Conservation (phyloP, 2,113 vertebrate genomes). For the Ahaetulla prasina region DNA sequence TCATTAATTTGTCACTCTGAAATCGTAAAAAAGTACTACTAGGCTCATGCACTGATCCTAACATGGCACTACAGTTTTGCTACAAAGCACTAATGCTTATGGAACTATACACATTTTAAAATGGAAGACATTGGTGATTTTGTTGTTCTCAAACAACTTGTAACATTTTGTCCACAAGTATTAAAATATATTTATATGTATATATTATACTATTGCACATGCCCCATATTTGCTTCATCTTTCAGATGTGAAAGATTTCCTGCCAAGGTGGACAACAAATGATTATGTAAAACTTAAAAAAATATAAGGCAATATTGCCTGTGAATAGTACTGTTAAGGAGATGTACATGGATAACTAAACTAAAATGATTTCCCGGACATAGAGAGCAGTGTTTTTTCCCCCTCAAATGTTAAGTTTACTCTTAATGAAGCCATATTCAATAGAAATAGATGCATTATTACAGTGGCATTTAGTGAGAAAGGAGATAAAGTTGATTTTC, state of each 20-base stretch:
- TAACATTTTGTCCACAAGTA: slow-evolving; percentile 96
- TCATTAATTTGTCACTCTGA: slow-evolving; percentile 68
- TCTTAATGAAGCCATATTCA: neutral
- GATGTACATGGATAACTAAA: slow-evolving; percentile 32
- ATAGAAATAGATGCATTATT: neutral
- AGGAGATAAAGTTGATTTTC: neutral
- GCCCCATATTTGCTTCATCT: slow-evolving; percentile 71
- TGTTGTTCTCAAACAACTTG: slow-evolving; percentile 99
- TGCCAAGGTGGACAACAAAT: slow-evolving; percentile 51
- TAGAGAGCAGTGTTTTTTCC: neutral
- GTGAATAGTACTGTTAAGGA: slow-evolving; percentile 39
- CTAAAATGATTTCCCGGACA: slow-evolving; percentile 21
- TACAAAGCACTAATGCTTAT: slow-evolving; percentile 94
- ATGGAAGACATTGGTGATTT: slow-evolving; percentile 99
- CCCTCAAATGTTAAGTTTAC: slow-evolving; percentile 23
- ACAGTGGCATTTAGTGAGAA: neutral
- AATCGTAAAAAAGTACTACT: slow-evolving; percentile 82
- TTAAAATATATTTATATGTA: slow-evolving; percentile 93
- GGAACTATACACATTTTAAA: slow-evolving; percentile 99
- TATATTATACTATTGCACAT: slow-evolving; percentile 89
- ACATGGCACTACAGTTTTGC: slow-evolving; percentile 87
- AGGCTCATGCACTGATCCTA: slow-evolving; percentile 95
- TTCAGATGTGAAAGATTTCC: slow-evolving; percentile 62
- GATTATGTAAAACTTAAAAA: slow-evolving; percentile 31
- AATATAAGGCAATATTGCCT: slow-evolving; percentile 47